Evolutionary conservation across 2,888 invertebrate genomes (phyloP).

Genomic region (Creontiades dilutus): DNA sequence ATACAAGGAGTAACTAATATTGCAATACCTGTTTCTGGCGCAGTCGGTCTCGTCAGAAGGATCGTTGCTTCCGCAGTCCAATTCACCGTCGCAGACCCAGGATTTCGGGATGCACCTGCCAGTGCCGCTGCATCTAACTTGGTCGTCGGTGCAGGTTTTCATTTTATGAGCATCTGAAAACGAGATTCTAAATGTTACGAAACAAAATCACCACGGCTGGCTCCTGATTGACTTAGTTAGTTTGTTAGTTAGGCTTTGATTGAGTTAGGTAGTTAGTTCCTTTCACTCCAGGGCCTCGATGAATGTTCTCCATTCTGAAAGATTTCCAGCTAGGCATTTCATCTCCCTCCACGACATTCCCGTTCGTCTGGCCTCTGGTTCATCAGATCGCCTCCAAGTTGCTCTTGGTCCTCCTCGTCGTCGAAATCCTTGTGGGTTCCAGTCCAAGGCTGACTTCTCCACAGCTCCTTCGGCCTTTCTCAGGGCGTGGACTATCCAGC

Average conservation of each 20-base stretch:
- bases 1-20: too few relatives aligned
- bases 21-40: constrained; percentile 16
- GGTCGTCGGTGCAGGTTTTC: constrained; percentile 51
- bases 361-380: neutral
- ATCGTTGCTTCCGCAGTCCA: constrained; percentile 87
- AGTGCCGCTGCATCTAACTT: constrained; percentile 74
- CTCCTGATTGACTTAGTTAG: too few relatives aligned
- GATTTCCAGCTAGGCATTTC: neutral
- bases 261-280: too few relatives aligned
- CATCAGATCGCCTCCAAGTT: neutral
- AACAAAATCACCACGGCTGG: too few relatives aligned
- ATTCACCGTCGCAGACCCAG: constrained; percentile 89
- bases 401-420: too few relatives aligned
- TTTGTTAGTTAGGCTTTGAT: too few relatives aligned
- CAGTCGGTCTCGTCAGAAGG: constrained; percentile 84
- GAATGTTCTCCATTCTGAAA: neutral
- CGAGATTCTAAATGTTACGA: neutral
- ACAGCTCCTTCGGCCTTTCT: too few relatives aligned
- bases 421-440: too few relatives aligned
- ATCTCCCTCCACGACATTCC: neutral
- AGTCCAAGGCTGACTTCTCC: too few relatives aligned
- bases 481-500: too few relatives aligned
- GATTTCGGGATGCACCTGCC: constrained; percentile 85
- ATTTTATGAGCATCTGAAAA: neutral
- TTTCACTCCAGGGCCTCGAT: neutral